phyloP scores from a whole-genome alignment of 2,113 vertebrate genomes.

The Cepphus grylle region DNA sequence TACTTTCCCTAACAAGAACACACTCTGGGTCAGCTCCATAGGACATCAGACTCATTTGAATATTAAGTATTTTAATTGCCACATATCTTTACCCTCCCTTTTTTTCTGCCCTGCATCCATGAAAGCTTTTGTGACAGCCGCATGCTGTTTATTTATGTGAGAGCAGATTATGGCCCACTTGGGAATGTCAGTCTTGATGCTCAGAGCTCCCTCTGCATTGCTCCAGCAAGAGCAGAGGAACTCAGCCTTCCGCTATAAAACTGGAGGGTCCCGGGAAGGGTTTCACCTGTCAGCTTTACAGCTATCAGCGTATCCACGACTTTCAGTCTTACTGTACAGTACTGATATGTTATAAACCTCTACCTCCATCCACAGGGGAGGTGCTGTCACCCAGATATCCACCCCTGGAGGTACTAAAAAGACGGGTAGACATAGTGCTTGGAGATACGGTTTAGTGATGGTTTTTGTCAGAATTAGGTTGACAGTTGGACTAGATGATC shows the following conservation, averaged over 20 bases:
- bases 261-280: neutral
- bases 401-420: too few relatives aligned
- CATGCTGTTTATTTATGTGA: neutral
- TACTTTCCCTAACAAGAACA: neutral
- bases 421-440: too few relatives aligned
- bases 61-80: slow-evolving; percentile 43
- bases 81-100: neutral
- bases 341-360: neutral
- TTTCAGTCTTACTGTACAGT: neutral
- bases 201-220: neutral
- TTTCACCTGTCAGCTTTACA: neutral
- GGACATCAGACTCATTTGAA: slow-evolving; percentile 6
- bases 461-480: too few relatives aligned
- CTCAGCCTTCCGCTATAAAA: neutral
- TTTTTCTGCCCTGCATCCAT: neutral
- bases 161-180: neutral
- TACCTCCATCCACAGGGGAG: neutral
- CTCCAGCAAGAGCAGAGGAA: neutral
- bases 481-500: too few relatives aligned
- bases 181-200: neutral
- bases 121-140: slow-evolving; percentile 1
- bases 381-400: neutral
- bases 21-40: neutral
- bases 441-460: too few relatives aligned
- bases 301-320: neutral